Evolutionary conservation across 2,113 vertebrate genomes (phyloP), one percentile per base, ranked within the genome.

Genomic region (Neomonachus schauinslandi): DNA sequence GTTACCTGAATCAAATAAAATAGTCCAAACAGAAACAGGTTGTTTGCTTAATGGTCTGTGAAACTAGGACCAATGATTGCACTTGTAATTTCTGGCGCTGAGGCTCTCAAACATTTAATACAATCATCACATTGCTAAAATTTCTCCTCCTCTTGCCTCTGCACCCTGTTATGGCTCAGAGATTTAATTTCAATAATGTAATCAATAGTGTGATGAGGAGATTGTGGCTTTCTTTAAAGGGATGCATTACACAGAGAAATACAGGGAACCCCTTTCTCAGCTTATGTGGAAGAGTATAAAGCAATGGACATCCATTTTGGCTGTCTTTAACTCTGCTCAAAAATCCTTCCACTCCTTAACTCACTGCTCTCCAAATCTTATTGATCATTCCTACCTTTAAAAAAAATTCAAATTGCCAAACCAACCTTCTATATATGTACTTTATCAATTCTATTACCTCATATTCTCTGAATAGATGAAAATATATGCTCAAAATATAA

Each of bases 21-120:
- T 83, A 96, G 93, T 96, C 94, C 97, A 97, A 97, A 97, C 94
- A 96, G 95, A 98, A 97, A 95, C 85, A 98, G 53, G 81, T 95
- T 97, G 77, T 96, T 97, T 98, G 96, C 88, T 94, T 98, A 98
- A 98, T 97, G 97, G 85, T 97, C 98, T 97, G 94, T 97, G 88
- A 97, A 98, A 98, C 87, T 82, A 94, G 88, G 49, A 96, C 95
- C 94, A 61, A 97, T 92, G 97, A 97, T 91, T 97, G 95, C 49
- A 89, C 94, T 97, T 97, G 84, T 97, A 98, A 98, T 97, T 98
- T 97, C 94, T 97, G 84, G 83, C 65, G 95, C 84, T 57, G 88
- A 97, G 84, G 46, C 76, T 93, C 79, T 92, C 89, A 94, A 89
- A 96, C 71, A 96, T 97, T 98, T 97, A 98, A 98, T 96, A 97